These are phyloP conservation scores for Onychomys torridus DNA, from an alignment of 2,797 vertebrate species.

Conservation along the genomic window DNA sequence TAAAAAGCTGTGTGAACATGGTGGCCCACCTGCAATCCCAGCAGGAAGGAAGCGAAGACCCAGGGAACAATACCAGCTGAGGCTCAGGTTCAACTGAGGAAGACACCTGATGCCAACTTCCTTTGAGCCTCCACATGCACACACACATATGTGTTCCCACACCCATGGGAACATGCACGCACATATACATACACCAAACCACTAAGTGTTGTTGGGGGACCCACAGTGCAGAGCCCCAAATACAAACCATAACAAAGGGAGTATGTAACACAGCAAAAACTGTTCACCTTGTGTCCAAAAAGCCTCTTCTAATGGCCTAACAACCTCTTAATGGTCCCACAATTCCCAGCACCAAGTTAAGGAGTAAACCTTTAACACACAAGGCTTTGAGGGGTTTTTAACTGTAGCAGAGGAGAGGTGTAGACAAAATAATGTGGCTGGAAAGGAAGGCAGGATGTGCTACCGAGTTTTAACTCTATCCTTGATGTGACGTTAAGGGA, in stretches of 20 bases:
- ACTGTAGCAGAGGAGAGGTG: background rate
- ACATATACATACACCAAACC: background rate
- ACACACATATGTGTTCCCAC: background rate
- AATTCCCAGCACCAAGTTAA: background rate
- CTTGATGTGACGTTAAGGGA: background rate
- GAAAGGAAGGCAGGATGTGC: fast-evolving
- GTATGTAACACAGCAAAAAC: background rate
- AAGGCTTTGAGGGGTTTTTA: background rate
- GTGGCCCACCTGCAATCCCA: background rate
- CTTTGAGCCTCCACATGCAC: background rate
- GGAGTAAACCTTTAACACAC: background rate
- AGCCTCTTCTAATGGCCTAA: background rate
- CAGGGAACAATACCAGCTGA: no score
- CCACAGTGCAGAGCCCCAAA: background rate
- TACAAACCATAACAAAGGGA: background rate
- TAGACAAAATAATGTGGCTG: background rate
- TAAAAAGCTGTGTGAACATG: background rate
- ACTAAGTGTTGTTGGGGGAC: background rate
- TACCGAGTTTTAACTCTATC: background rate
- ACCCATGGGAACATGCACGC: background rate
- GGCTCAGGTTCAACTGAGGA: background rate
- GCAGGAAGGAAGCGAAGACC: background rate
- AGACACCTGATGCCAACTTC: no score
- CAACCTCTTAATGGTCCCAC: background rate
- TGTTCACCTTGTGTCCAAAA: background rate